phyloP scores from a whole-genome alignment of 2,113 vertebrate species.

The Gymnocephalus cernua region DNA sequence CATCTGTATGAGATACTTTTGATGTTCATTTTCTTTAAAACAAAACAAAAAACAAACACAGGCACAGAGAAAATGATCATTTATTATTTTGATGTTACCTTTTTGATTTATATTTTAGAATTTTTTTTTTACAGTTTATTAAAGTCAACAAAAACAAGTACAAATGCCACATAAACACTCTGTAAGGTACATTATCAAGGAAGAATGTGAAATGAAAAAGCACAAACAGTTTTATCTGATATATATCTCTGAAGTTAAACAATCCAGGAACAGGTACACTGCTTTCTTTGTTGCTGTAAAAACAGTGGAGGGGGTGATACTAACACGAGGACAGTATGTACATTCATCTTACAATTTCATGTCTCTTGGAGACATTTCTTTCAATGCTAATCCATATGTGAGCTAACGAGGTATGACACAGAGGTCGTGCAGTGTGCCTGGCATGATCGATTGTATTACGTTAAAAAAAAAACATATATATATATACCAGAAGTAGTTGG shows the following conservation, averaged over 20 bases:
- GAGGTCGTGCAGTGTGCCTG: constrained; percentile 56
- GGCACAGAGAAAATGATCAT: constrained; percentile 36
- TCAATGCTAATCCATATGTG: constrained; percentile 64
- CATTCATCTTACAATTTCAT: constrained; percentile 73
- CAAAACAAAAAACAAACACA: background rate
- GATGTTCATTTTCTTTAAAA: background rate
- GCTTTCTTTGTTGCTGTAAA: constrained; percentile 56
- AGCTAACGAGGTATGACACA: constrained; percentile 33
- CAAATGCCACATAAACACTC: constrained; percentile 84
- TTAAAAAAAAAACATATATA: background rate
- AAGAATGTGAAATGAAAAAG: constrained; percentile 72
- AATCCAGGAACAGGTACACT: constrained; percentile 66
- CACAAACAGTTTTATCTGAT: constrained; percentile 74
- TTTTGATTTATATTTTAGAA: constrained; percentile 75
- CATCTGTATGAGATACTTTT: background rate
- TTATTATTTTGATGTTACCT: constrained; percentile 73
- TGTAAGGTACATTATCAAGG: constrained; percentile 75
- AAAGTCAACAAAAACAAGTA: constrained; percentile 86
- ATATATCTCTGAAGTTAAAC: constrained; percentile 73
- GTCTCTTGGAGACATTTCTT: constrained; percentile 81
- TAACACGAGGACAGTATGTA: constrained; percentile 70
- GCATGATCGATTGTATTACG: constrained; percentile 49
- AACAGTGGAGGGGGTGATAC: constrained; percentile 47
- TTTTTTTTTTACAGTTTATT: constrained; percentile 82
- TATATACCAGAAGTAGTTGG: constrained; percentile 39